Base-by-base conservation (phyloP, 2,113 vertebrate species). In the Aspidoscelis tigris region DNA sequence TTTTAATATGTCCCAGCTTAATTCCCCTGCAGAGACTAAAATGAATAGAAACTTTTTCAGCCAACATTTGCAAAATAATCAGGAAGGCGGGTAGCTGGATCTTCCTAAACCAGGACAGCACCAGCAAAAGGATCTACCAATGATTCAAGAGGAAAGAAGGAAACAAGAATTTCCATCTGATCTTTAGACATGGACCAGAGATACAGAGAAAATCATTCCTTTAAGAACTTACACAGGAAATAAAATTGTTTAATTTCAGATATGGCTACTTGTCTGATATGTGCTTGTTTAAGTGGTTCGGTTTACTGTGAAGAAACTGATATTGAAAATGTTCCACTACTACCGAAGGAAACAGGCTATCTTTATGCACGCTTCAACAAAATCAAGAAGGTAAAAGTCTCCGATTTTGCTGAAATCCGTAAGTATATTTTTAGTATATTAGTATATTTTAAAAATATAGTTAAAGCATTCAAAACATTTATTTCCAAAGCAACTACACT, bases 321-420 rank as follows among this genome's bases (percentile, higher is more conserved):
- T 95, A 95, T 98, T 83, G 97, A 98, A 87, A 80, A 82, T 1
- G 96, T 99, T 20, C 99, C 99, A 1, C 94, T 97, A 0, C 91
- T 99, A 92, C 99, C 99, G 55, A 99, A 99, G 92, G 98, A 99
- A 88, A 99, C 99, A 1, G 96, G 97, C 0, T 99, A 99, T 58
- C 96, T 99, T 5, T 99, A 99, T 1, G 98, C 98, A 7, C 96
- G 98, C 71, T 99, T 98, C 95, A 99, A 99, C 95, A 97, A 97
- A 95, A 99, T 99, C 77, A 97, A 97, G 82, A 97, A 97, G 93
- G 96, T 99, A 50, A 96, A 95, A 7, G 96, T 90, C 72, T 97
- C 97, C 50, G 98, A 99, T 88, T 99, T 99, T 75, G 95, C 96
- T 22, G 97, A 98, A 70, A 97, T 98, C 1, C 92, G 98, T 99